Conservation (phyloP, 2,888 invertebrate species). For the Noctuana brunneofusca region DNA sequence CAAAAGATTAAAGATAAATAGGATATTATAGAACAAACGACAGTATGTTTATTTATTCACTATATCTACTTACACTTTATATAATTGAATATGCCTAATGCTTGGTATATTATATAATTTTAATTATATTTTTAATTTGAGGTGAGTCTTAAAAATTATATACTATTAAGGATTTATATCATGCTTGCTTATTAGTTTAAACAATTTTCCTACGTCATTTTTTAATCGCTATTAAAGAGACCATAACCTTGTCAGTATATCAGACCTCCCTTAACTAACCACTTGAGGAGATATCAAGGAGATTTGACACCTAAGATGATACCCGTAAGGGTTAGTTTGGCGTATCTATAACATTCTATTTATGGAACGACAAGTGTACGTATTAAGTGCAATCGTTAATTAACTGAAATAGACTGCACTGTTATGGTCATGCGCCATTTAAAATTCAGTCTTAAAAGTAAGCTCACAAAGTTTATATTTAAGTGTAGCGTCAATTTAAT, state of each 20-base stretch:
- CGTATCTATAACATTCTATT: conserved; percentile 35
- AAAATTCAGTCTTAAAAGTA: conserved; percentile 29
- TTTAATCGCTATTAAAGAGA: not conserved
- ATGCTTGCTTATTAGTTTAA: too few species aligned
- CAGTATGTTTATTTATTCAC: too few species aligned
- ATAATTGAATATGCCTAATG: too few species aligned
- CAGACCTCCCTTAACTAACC: conserved; percentile 40
- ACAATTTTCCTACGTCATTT: not conserved
- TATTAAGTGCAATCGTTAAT: conserved; percentile 47
- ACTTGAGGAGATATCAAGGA: conserved; percentile 36
- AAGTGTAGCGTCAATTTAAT: too few species aligned
- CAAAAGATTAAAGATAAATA: too few species aligned
- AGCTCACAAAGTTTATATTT: conserved; percentile 19
- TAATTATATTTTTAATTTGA: too few species aligned
- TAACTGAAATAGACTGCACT: conserved; percentile 44
- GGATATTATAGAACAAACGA: too few species aligned
- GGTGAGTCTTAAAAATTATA: too few species aligned
- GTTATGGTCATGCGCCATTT: conserved; percentile 30
- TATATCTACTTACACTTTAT: too few species aligned
- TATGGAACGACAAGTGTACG: conserved; percentile 44
- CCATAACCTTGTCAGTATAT: conserved; percentile 26
- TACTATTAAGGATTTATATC: too few species aligned
- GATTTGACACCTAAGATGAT: conserved; percentile 4
- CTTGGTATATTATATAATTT: too few species aligned
- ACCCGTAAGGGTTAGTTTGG: conserved; percentile 14